Percentiles rank a stretch among this genome's conserved stretches.
Conservation (phyloP, 2,113 vertebrate species). For the Gulo gulo region DNA sequence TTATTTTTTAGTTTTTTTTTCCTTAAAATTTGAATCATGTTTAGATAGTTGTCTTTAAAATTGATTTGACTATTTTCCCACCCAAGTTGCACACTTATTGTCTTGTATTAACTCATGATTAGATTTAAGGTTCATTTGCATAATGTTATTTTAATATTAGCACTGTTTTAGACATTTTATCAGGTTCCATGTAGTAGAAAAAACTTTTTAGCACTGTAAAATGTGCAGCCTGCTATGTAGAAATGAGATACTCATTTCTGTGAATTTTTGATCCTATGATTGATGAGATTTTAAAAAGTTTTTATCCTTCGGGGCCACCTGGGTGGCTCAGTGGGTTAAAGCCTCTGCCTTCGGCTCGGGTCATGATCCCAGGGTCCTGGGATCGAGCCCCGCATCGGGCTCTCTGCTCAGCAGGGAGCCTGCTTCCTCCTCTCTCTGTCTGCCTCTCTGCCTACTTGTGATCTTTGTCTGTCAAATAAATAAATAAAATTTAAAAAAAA, state of each 20-base stretch:
- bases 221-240: background rate
- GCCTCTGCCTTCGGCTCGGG: no score
- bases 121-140: constrained; percentile 38
- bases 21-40: constrained; percentile 21
- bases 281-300: background rate
- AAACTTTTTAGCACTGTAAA: background rate
- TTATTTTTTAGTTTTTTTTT: background rate
- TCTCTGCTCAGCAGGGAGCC: no score
- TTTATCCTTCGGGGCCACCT: constrained; percentile 5
- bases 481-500: no score
- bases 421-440: no score
- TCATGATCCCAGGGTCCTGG: no score
- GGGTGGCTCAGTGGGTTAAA: no score
- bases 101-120: constrained; percentile 32
- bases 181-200: background rate
- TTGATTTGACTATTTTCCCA: background rate
- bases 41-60: constrained; percentile 43
- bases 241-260: background rate
- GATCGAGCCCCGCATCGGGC: no score
- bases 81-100: background rate
- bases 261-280: constrained; percentile 3
- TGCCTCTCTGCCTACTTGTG: no score
- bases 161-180: background rate
- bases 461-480: no score
- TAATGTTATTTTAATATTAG: constrained; percentile 40